Evolutionary conservation across 2,113 vertebrate genomes (phyloP), one percentile per base, ranked within the genome.

Genomic region (Daubentonia madagascariensis): DNA sequence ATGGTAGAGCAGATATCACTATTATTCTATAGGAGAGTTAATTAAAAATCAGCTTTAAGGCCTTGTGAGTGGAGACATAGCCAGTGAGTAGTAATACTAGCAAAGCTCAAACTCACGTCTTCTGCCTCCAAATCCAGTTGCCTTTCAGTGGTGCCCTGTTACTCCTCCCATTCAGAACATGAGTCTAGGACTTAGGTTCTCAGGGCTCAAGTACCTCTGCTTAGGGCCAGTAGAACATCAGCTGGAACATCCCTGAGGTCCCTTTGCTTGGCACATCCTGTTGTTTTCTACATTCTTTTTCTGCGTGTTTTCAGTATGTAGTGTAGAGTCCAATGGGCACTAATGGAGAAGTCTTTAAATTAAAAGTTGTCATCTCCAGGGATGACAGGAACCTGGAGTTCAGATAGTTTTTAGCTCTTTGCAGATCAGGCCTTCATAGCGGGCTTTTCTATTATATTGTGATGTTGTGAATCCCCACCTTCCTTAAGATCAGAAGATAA

Each of bases 351-450:
- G 50, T 8, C 68, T n/a, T 13, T 59, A 30, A 28, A 5, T 37
- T 35, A n/a, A 11, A 16, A 14, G 4, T 14, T 25, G 6, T 45
- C 12, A 0, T 2, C 8, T n/a, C 57, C 13, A 35, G 35, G 45
- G 48, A 2, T 57, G 81, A 45, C 23, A 6, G 6, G 79, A 48
- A 23, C n/a, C 32, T 2, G 37, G 63, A n/a, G 30, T n/a, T 6
- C 45, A 5, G 61, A n/a, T 35, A 45, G 20, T 5, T 20, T 5
- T 9, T 12, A 25, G n/a, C 48, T 43, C 68, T 45, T 32, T 63
- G 50, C 40, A 32, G 40, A 8, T 45, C 9, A 16, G 52, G 17
- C 22, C 73, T 65, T 61, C 20, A 12, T 1, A 50, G 72, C 45
- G 1, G 37, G 32, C n/a, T 63, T 32, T 59, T 20, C 30, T 45